phyloP scores from a whole-genome alignment of 2,888 invertebrate species.

The Stenotaenia linearis region DNA sequence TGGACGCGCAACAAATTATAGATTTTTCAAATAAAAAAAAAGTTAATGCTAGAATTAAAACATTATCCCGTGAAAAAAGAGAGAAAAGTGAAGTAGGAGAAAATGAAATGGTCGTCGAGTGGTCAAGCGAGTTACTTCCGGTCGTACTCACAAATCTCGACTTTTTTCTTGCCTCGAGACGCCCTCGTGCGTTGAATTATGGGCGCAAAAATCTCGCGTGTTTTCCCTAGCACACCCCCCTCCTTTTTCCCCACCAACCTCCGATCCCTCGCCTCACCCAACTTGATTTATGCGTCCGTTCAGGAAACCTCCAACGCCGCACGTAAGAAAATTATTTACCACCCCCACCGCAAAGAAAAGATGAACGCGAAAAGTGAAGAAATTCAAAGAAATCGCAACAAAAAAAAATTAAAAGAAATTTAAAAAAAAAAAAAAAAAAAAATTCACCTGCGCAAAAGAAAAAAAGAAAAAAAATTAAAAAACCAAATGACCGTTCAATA shows the following conservation, averaged over 20 bases:
- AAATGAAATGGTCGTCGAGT: constrained; percentile 1
- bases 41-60: neutral
- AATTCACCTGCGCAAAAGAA: neutral
- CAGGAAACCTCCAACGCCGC: constrained; percentile 26
- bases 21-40: neutral
- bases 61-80: neutral
- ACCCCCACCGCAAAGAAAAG: constrained; percentile 16
- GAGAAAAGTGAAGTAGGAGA: neutral
- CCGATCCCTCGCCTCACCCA: constrained; percentile 12
- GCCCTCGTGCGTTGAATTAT: constrained; percentile 26
- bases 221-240: neutral
- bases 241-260: neutral
- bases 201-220: constrained; percentile 24
- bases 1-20: neutral
- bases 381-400: neutral
- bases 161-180: neutral
- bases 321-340: constrained; percentile 26
- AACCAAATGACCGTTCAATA: neutral
- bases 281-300: constrained; percentile 21
- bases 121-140: constrained; percentile 23
- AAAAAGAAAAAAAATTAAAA: neutral
- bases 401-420: neutral
- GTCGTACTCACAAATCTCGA: constrained; percentile 19
- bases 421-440: neutral
- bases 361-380: neutral